These are phyloP conservation scores for Grammomys dolichurus DNA, from an alignment of 2,113 vertebrate species.

Conservation along the genomic window DNA sequence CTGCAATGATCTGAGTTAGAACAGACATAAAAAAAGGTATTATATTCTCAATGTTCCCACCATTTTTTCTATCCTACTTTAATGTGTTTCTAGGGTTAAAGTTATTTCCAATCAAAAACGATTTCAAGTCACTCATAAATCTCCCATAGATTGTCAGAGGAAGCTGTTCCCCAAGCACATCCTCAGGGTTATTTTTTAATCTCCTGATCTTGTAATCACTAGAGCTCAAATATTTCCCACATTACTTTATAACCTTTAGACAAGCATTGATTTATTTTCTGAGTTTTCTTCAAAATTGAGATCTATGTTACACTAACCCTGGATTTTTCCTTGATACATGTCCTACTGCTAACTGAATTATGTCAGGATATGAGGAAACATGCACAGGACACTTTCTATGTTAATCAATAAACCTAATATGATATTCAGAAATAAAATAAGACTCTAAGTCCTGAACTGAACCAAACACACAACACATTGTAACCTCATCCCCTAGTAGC, in stretches of 20 bases:
- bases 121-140: constrained; percentile 71
- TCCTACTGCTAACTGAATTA: constrained; percentile 24
- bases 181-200: constrained; percentile 75
- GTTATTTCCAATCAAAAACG: constrained; percentile 69
- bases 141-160: constrained; percentile 55
- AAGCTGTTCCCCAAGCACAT: constrained; percentile 59
- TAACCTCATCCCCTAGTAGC: not conserved
- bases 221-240: constrained; percentile 73
- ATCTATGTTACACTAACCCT: constrained; percentile 35
- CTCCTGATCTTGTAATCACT: constrained; percentile 79
- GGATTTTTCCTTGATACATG: constrained; percentile 48
- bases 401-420: constrained; percentile 31
- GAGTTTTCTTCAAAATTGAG: constrained; percentile 71
- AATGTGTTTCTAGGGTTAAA: constrained; percentile 58
- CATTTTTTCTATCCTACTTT: not conserved
- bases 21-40: not conserved
- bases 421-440: not conserved
- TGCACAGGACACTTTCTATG: not conserved
- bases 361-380: constrained; percentile 7
- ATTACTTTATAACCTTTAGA: constrained; percentile 78
- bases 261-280: constrained; percentile 79
- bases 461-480: not conserved
- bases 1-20: not conserved
- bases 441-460: not conserved
- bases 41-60: not conserved